Evolutionary conservation across 2,113 vertebrate genomes (phyloP).

Genomic region (Lipophrys pholis): DNA sequence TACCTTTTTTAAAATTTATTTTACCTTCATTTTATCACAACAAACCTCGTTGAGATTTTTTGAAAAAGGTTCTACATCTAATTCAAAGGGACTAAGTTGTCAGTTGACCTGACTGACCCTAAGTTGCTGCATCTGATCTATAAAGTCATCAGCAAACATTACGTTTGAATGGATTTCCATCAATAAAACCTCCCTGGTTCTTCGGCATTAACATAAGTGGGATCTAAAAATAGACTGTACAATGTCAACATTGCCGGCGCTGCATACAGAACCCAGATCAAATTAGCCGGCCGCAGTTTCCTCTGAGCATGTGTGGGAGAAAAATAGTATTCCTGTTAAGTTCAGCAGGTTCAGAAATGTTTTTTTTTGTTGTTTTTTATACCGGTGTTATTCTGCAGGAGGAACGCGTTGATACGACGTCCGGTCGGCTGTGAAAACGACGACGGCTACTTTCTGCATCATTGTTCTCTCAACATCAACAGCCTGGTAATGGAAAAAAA

Average conservation of each 20-base stretch:
- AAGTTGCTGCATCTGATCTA: too few species aligned
- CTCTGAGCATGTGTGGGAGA: slow-evolving; percentile 5
- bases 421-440: too few species aligned
- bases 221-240: slow-evolving; percentile 61
- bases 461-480: slow-evolving; percentile 43
- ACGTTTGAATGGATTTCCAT: slow-evolving; percentile 5
- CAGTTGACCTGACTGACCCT: too few species aligned
- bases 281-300: slow-evolving; percentile 59
- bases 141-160: too few species aligned
- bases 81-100: too few species aligned
- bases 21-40: too few species aligned
- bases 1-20: too few species aligned
- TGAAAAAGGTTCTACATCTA: too few species aligned
- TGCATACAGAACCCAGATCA: slow-evolving; percentile 56
- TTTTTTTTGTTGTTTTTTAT: too few species aligned
- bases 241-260: slow-evolving; percentile 62
- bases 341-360: slow-evolving; percentile 1
- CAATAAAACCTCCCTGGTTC: background rate
- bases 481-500: slow-evolving; percentile 31
- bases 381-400: slow-evolving; percentile 5
- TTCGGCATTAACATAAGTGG: slow-evolving; percentile 35
- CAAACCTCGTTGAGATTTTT: too few species aligned
- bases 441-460: too few species aligned
- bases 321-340: background rate
- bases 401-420: slow-evolving; percentile 24